Evolutionary conservation across 2,113 vertebrate species (phyloP).

Genomic region (Pogonocichla stellata): DNA sequence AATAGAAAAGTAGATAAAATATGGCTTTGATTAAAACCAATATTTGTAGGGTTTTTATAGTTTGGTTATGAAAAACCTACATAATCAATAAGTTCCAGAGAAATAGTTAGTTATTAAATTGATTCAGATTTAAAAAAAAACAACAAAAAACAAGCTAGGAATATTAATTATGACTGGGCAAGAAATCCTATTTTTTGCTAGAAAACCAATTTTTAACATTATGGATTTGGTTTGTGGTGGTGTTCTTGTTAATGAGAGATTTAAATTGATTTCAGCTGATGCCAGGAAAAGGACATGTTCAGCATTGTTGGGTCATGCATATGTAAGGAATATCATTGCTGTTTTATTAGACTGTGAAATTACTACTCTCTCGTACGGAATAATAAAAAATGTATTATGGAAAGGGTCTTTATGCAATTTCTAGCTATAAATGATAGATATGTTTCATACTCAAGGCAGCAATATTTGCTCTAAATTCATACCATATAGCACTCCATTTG

Average conservation of each 20-base stretch:
- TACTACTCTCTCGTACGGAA: constrained; percentile 54
- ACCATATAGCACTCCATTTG: constrained; percentile 53
- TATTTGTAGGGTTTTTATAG: neutral
- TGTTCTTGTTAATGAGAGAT: constrained; percentile 48
- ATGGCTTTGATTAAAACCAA: constrained; percentile 19
- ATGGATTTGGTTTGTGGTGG: constrained; percentile 30
- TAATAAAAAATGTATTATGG: constrained; percentile 62
- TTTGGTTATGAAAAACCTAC: constrained; percentile 23
- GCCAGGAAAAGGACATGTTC: constrained; percentile 30
- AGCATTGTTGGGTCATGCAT: constrained; percentile 12
- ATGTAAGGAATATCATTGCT: constrained; percentile 11
- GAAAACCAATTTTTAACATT: constrained; percentile 34
- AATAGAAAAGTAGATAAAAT: constrained; percentile 34
- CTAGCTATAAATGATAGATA: constrained; percentile 51
- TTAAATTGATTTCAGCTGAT: constrained; percentile 64
- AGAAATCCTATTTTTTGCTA: neutral
- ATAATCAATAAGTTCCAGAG: neutral
- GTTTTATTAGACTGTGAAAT: constrained; percentile 76
- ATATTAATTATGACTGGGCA: neutral
- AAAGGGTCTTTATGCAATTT: constrained; percentile 55
- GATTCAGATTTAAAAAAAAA: neutral
- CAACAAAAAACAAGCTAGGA: neutral
- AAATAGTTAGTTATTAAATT: neutral
- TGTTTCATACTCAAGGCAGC: constrained; percentile 44
- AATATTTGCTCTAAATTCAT: constrained; percentile 71